Base-by-base conservation (phyloP, 2,113 vertebrate genomes). In the Peromyscus leucopus region DNA sequence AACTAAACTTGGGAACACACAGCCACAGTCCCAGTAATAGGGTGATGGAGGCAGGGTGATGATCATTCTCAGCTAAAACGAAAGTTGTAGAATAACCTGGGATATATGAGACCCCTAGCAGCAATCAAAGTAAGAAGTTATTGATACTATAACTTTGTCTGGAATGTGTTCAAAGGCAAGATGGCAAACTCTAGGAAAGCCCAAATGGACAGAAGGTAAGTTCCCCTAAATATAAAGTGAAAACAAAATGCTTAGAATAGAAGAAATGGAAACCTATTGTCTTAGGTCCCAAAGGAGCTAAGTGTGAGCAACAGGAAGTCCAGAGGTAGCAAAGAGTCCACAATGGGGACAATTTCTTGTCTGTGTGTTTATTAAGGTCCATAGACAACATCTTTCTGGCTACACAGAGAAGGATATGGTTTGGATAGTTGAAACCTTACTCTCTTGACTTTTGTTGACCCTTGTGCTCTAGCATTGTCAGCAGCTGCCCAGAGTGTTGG, bases 401-500 rank as follows among this genome's bases (percentile, higher is more conserved):
- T 71, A 36, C 11, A 12, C 7, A 24, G n/a, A 48, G 3, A 12
- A 13, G 1, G 12, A 31, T 65, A 4, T 36, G 36, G 12, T 7
- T 28, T 36, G 9, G n/a, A 51, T 42, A 88, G 48, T 19, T 42
- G 48, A 88, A 80, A 48, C 17, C 24, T 48, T 57, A 75, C 4
- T 84, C 21, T 13, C 0, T 1, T 39, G 33, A 33, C 5, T 33
- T 13, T 1, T 69, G 10, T 22, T 76, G 9, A 90, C 7, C 3
- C 12, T 26, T 61, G 19, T 7, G 5, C 33, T 71, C 21, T 78
- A 8, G 78, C 33, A 13, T 24, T 7, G 10, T n/a, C n/a, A 76
- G n/a, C 5, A 78, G 21, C 5, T 48, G 2, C 48, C 46, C 31
- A 5, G 11, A 17, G 12, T 21, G 0, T 24, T 48, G 48, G 1